phyloP scores from a whole-genome alignment of 2,888 invertebrate species.

The Tetanocera ferruginea region DNA sequence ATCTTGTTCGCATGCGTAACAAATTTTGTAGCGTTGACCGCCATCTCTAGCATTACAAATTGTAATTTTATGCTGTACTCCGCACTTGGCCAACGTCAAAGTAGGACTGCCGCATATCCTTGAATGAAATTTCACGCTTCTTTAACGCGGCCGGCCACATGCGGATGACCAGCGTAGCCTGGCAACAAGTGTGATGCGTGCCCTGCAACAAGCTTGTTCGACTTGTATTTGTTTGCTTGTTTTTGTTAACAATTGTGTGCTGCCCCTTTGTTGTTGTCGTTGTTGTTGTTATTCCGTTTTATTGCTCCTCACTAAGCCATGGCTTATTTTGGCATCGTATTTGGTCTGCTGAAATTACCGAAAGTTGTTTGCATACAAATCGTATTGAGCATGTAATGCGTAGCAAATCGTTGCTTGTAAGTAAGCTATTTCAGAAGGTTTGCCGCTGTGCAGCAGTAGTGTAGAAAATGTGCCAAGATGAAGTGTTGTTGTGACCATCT shows the following conservation, averaged over 20 bases:
- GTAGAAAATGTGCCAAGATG: too few species aligned
- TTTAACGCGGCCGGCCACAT: conserved; percentile 19
- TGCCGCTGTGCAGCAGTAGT: too few species aligned
- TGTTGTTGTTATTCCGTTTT: background rate
- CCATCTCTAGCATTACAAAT: conserved; percentile 4
- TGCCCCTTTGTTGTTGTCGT: background rate
- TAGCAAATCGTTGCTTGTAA: background rate
- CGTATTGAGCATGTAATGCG: conserved; percentile 30
- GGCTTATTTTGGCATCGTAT: background rate
- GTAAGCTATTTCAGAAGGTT: background rate
- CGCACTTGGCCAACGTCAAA: background rate
- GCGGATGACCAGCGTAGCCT: conserved; percentile 18
- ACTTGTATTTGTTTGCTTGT: background rate
- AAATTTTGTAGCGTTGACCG: background rate
- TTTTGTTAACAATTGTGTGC: background rate
- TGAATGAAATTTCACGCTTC: conserved; percentile 24
- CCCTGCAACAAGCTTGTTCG: background rate
- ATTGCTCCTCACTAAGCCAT: background rate
- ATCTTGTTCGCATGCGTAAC: conserved; percentile 15
- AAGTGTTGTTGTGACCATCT: too few species aligned
- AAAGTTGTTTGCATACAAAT: conserved; percentile 20
- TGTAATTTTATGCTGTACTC: conserved; percentile 3
- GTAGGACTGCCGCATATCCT: conserved; percentile 9
- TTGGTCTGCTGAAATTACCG: background rate
- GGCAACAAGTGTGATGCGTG: conserved; percentile 6